Conservation (phyloP, 2,888 invertebrate genomes). For the Caenorhabditis uteleia region DNA sequence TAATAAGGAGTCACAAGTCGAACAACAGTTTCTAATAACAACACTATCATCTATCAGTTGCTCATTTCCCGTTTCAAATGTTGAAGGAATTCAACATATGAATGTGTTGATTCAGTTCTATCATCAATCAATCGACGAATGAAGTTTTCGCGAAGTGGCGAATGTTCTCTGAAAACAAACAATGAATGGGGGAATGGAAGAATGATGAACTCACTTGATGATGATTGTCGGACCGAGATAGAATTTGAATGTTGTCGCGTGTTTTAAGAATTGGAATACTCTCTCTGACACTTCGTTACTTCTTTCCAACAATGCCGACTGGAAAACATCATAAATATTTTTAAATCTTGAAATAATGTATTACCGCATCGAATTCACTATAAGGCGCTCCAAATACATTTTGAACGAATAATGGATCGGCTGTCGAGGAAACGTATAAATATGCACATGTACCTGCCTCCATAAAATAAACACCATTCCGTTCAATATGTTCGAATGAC, state of each 20-base stretch:
- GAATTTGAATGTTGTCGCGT: constrained; percentile 39
- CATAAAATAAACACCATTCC: constrained; percentile 87
- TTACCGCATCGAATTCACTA: constrained; percentile 47
- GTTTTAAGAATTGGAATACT: constrained; percentile 45
- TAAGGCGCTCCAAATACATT: constrained; percentile 50
- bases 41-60: too few relatives aligned
- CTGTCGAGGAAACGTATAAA: constrained; percentile 42
- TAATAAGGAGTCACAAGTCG: too few relatives aligned
- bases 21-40: too few relatives aligned
- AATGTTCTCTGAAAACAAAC: constrained; percentile 83
- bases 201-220: constrained; percentile 33
- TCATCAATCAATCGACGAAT: constrained; percentile 91
- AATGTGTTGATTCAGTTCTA: constrained; percentile 88
- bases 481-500: constrained; percentile 79
- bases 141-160: constrained; percentile 82
- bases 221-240: constrained; percentile 45
- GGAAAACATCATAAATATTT: constrained; percentile 5
- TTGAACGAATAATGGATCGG: constrained; percentile 43
- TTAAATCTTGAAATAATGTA: background rate
- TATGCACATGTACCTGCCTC: constrained; percentile 79
- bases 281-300: constrained; percentile 38
- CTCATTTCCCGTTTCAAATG: constrained; percentile 74
- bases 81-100: constrained; percentile 97
- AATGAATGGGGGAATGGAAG: background rate
- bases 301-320: constrained; percentile 34